Evolutionary conservation across 2,113 vertebrate genomes (phyloP).

Genomic region (Platysternon megacephalum): DNA sequence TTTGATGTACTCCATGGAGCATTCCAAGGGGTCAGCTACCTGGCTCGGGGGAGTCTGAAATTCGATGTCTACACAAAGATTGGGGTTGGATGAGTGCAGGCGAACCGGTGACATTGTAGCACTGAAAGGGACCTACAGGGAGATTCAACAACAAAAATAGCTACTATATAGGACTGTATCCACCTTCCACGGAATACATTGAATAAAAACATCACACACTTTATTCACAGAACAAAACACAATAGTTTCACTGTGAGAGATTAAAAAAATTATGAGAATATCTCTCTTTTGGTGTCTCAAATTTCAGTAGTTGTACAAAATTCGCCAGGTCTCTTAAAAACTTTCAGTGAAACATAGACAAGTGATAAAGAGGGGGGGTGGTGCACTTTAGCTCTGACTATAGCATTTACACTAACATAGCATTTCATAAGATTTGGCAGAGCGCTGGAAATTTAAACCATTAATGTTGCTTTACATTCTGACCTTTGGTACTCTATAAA

Average conservation of each 20-base stretch:
- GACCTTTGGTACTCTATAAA: neutral
- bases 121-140: conserved; percentile 90
- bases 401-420: neutral
- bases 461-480: neutral
- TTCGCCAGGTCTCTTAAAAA: neutral
- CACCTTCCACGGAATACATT: neutral
- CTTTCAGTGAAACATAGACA: conserved; percentile 17
- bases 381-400: neutral
- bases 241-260: neutral
- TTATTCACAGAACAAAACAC: neutral
- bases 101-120: conserved; percentile 93
- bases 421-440: conserved; percentile 1
- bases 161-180: neutral
- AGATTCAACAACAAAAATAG: conserved; percentile 29
- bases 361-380: neutral
- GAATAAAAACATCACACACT: neutral
- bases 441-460: neutral
- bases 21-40: conserved; percentile 88
- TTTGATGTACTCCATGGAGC: conserved; percentile 93
- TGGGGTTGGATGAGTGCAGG: conserved; percentile 97
- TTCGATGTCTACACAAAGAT: conserved; percentile 95
- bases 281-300: neutral
- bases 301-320: neutral
- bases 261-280: neutral
- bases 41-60: conserved; percentile 89